Base-by-base conservation (phyloP, 1,140 invertebrate genomes). In the Leptinotarsa lineolata region DNA sequence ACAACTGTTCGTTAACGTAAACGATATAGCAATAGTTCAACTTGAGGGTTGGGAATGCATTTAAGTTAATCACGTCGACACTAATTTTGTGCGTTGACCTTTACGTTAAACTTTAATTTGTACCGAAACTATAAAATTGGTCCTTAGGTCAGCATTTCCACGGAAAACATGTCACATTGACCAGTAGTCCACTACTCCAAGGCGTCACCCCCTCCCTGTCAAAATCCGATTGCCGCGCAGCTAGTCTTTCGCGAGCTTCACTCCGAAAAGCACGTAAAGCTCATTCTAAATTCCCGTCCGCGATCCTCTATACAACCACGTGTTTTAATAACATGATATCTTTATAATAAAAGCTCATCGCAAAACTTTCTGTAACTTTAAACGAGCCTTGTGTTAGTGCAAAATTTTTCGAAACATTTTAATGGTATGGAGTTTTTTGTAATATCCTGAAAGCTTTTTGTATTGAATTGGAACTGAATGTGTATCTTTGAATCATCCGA, bases 231-330 rank as follows among this genome's bases (percentile, higher is more conserved):
- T 66, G 30, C 64, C 64, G 64, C 64, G 64, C 64, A 66, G 64
- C 30, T 30, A 66, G 64, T 66, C 64, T 66, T 66, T 66, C 64
- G 64, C 22, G 16, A 66, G 64, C 64, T 66, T 66, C 22, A 30
- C 22, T 11, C 39, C 64, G 64, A 45, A 66, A 44, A 66, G 64
- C 64, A 66, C 21, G 64, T 66, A 66, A 54, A 54, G 48, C 48
- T n/a, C 48, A 54, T 15, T 15, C 48, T 54, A n/a, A 54, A 54
- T 16, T 15, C n/a, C 48, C 48, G 48, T 54, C 48, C 48, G 48
- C 48, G 48, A 54, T 16, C 48, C n/a, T 54, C 48, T 54, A 18
- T 2, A n/a, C 15, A 54, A 54, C 48, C 48, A 54, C 48, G 48
- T 54, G 48, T 54, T 54, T 54, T 54, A 54, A n/a, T 54, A 18